Conservation (phyloP, 2,113 vertebrate genomes). For the Irena cyanogastra region DNA sequence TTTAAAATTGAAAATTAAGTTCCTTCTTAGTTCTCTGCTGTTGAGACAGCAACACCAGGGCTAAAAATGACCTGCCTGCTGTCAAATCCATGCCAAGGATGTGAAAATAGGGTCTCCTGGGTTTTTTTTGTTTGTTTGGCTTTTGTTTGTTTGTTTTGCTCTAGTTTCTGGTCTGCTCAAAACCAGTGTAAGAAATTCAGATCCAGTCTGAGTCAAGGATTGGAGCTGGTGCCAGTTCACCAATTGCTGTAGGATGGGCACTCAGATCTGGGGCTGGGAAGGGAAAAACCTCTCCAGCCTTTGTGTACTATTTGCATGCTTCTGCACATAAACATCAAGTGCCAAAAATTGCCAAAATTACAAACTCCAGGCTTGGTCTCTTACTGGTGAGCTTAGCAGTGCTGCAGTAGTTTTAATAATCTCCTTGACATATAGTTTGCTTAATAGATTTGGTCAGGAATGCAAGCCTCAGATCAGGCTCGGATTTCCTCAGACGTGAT, state of each 20-base stretch:
- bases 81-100: neutral
- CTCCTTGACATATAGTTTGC: neutral
- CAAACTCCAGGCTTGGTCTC: neutral
- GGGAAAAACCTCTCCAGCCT: neutral
- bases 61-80: neutral
- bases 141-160: neutral
- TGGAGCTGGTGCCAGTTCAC: neutral
- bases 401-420: neutral
- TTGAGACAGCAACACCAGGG: neutral
- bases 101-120: neutral
- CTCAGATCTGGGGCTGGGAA: neutral
- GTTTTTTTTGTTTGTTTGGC: neutral
- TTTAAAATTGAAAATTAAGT: slow-evolving; percentile 37
- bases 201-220: neutral
- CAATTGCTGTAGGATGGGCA: neutral
- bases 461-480: neutral
- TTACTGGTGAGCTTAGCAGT: neutral
- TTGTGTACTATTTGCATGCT: neutral
- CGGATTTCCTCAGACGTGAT: neutral
- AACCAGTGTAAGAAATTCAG: neutral
- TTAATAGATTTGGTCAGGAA: neutral
- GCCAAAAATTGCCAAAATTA: neutral
- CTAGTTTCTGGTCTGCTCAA: neutral
- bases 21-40: neutral
- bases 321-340: neutral